phyloP scores from a whole-genome alignment of 2,113 vertebrate genomes.

The Circaetus cinerascens region DNA sequence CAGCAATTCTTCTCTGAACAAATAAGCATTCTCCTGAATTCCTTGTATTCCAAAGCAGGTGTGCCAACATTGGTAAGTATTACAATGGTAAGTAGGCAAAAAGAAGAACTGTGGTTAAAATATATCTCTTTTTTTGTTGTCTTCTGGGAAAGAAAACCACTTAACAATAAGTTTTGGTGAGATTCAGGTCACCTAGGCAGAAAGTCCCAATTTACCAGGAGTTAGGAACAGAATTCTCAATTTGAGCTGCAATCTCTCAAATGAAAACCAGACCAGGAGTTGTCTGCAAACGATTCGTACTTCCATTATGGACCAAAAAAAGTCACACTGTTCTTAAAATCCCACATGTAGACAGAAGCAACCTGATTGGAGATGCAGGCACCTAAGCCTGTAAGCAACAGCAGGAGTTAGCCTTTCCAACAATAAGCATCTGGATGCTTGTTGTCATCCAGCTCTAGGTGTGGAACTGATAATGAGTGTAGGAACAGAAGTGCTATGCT shows the following conservation, averaged over 20 bases:
- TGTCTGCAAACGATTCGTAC: background rate
- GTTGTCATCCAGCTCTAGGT: background rate
- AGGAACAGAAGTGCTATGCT: background rate
- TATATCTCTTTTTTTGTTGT: background rate
- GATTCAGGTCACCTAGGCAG: background rate
- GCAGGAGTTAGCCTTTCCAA: background rate
- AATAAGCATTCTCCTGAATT: background rate
- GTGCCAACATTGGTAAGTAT: background rate
- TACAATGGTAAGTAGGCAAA: background rate
- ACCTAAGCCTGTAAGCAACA: background rate
- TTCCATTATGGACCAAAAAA: background rate
- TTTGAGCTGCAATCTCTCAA: rapidly evolving
- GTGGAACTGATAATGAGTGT: background rate
- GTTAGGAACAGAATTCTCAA: background rate
- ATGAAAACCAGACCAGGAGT: background rate
- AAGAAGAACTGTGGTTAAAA: background rate
- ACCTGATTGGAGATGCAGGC: background rate
- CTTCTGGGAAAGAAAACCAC: background rate
- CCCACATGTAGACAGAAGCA: background rate
- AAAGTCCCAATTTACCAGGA: background rate
- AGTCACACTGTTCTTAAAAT: background rate
- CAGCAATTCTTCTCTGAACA: background rate
- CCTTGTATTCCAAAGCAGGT: background rate
- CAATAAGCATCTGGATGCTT: background rate
- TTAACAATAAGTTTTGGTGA: background rate